Conservation (phyloP, 2,113 vertebrate genomes). For the Oreotrochilus melanogaster region DNA sequence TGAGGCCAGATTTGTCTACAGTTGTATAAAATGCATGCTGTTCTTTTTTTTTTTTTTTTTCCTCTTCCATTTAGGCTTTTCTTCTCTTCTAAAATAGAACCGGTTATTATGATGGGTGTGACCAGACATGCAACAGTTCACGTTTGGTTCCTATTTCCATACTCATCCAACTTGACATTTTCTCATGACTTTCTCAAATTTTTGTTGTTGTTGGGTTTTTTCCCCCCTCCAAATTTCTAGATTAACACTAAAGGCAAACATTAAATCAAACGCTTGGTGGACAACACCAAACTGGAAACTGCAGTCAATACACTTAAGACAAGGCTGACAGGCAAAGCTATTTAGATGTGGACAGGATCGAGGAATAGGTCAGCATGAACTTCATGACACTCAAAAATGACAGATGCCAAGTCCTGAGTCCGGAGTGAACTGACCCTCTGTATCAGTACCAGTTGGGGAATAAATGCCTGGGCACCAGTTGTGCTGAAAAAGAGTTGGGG, state of each 20-base stretch:
- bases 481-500: not conserved
- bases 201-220: not conserved
- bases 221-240: not conserved
- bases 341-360: not conserved
- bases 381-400: not conserved
- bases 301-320: not conserved
- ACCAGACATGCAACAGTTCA: conserved; percentile 67
- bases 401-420: not conserved
- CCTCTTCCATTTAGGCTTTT: conserved; percentile 60
- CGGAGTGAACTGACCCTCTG: not conserved
- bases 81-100: conserved; percentile 70
- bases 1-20: conserved; percentile 68
- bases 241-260: not conserved
- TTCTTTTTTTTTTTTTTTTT: conserved; percentile 52
- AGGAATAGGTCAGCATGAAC: not conserved
- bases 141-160: conserved; percentile 60
- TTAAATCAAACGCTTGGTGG: not conserved
- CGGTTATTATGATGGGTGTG: conserved; percentile 56
- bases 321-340: not conserved
- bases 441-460: not conserved
- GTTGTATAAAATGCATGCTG: conserved; percentile 59
- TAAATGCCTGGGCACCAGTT: not conserved
- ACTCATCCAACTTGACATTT: conserved; percentile 60
- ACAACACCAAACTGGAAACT: not conserved
- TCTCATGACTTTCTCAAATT: conserved; percentile 57